Conservation (phyloP, 2,113 vertebrate genomes). For the Cebus imitator region DNA sequence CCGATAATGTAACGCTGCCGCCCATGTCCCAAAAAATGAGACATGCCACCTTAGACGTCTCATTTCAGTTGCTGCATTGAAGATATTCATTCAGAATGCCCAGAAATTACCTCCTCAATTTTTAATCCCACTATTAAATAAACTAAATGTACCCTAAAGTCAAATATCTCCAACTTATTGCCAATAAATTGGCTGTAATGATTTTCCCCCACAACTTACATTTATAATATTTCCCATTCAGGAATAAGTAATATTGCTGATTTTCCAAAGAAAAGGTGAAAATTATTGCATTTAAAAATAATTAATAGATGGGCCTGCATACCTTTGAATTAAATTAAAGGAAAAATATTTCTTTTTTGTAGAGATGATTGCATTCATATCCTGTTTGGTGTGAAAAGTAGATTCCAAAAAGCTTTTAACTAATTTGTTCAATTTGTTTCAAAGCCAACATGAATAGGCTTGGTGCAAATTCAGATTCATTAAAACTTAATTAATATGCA, state of each 20-base stretch:
- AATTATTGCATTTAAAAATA: conserved; percentile 97
- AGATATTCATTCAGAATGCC: conserved; percentile 65
- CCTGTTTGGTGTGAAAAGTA: conserved; percentile 99
- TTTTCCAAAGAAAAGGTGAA: conserved; percentile 92
- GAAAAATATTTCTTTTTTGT: conserved; percentile 93
- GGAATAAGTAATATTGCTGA: conserved; percentile 87
- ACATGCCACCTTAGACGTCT: conserved; percentile 54
- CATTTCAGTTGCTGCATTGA: conserved; percentile 50
- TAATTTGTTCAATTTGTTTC: conserved; percentile 99
- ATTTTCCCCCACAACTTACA: conserved; percentile 82
- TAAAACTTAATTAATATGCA: conserved; percentile 99
- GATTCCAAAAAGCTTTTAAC: conserved; percentile 99
- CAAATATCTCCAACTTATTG: conserved; percentile 85
- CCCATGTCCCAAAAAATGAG: conserved; percentile 70
- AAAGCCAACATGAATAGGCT: conserved; percentile 99
- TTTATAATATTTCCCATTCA: conserved; percentile 80
- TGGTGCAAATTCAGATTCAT: conserved; percentile 99
- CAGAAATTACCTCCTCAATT: conserved; percentile 80
- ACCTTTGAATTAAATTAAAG: conserved; percentile 92
- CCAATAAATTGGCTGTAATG: conserved; percentile 83
- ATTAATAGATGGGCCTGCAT: conserved; percentile 98
- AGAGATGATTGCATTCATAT: conserved; percentile 97
- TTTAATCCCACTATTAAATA: conserved; percentile 84
- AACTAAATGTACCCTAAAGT: conserved; percentile 86
- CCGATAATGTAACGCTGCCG: conserved; percentile 49